Conservation (phyloP, 2,113 vertebrate species). For the Motacilla tschutschensis region DNA sequence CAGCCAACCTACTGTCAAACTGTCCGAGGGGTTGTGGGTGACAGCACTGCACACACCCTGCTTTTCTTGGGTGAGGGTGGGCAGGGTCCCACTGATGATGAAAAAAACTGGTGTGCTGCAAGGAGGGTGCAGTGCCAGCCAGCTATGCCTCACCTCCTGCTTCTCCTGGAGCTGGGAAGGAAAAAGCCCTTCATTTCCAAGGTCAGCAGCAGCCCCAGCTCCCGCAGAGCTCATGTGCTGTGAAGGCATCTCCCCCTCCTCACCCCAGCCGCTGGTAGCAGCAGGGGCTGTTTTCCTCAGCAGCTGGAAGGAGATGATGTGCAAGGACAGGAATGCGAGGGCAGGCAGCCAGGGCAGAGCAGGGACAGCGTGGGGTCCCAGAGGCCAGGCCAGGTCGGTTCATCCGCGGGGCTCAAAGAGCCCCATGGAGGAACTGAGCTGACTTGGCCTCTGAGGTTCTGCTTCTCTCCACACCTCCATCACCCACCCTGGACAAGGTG, state of each 20-base stretch:
- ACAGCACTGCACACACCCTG: not conserved
- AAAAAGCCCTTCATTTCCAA: not conserved
- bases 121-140: not conserved
- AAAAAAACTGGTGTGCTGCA: not conserved
- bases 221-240: not conserved
- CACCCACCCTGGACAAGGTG: not conserved
- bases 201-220: slow-evolving; percentile 5
- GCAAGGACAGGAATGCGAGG: not conserved
- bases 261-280: slow-evolving; percentile 6
- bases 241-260: not conserved
- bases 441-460: not conserved
- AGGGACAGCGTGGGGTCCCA: slow-evolving; percentile 39
- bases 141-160: not conserved
- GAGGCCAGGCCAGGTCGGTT: not conserved
- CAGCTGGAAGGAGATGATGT: slow-evolving; percentile 45
- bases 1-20: not conserved
- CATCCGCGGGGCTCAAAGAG: not conserved
- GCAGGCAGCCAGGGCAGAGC: slow-evolving; percentile 8
- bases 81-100: not conserved
- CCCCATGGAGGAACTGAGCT: not conserved
- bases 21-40: not conserved
- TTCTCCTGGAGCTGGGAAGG: not conserved
- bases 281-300: slow-evolving; percentile 42
- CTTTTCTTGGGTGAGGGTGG: not conserved
- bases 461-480: not conserved